phyloP scores from a whole-genome alignment of 2,113 vertebrate genomes.

The Salvelinus namaycush region DNA sequence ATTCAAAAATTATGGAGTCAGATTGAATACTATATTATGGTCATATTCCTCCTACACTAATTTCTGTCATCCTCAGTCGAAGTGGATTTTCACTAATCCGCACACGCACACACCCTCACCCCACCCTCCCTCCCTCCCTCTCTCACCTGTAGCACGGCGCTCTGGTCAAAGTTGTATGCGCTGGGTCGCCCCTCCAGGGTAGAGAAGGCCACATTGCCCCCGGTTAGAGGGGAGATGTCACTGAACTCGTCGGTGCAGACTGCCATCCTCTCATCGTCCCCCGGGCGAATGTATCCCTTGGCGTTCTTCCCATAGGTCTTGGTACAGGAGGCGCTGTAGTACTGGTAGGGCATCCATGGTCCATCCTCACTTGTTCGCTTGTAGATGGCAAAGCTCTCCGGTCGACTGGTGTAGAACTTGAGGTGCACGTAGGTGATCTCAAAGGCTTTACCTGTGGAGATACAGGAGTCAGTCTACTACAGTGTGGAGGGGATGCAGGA shows the following conservation, averaged over 20 bases:
- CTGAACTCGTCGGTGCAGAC: constrained; percentile 93
- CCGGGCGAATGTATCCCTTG: constrained; percentile 74
- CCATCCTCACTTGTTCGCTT: constrained; percentile 70
- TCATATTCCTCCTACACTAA: too few relatives aligned
- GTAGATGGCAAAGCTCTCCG: constrained; percentile 94
- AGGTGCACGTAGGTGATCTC: constrained; percentile 92
- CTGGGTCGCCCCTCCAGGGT: constrained; percentile 92
- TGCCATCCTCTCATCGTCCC: constrained; percentile 84
- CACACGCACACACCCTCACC: background rate
- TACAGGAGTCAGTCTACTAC: too few relatives aligned
- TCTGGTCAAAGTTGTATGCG: constrained; percentile 92
- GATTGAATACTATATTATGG: too few relatives aligned
- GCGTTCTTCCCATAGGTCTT: constrained; percentile 76
- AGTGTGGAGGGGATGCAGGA: too few relatives aligned
- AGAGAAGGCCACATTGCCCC: constrained; percentile 95
- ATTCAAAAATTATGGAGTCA: too few relatives aligned
- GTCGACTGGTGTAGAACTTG: constrained; percentile 93
- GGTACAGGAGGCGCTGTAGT: constrained; percentile 87
- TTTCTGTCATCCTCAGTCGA: too few relatives aligned
- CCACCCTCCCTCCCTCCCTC: background rate
- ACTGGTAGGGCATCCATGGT: constrained; percentile 91
- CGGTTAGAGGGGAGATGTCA: constrained; percentile 91
- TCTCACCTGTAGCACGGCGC: constrained; percentile 82
- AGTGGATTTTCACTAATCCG: too few relatives aligned
- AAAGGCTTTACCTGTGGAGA: constrained; percentile 86